These are phyloP conservation scores for Rapana venosa DNA, from an alignment of 2,888 invertebrate species.

Conservation along the genomic window DNA sequence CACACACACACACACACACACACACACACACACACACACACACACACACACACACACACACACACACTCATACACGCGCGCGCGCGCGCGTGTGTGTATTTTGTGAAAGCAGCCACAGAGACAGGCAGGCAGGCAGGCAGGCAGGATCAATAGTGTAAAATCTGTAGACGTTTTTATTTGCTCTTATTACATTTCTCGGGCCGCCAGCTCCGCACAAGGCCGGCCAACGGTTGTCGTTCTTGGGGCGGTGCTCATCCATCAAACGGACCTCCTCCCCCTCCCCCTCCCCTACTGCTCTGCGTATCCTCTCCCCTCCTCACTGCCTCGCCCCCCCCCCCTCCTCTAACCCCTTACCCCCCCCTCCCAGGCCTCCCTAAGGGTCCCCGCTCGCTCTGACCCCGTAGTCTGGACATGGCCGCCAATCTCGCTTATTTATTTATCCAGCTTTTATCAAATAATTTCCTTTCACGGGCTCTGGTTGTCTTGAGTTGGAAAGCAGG, in stretches of 20 bases:
- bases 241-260: conserved; percentile 42
- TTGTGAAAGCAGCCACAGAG: background rate
- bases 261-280: background rate
- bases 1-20: conserved; percentile 18
- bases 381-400: background rate
- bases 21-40: conserved; percentile 18
- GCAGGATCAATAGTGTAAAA: conserved; percentile 37
- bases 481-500: conserved; percentile 67
- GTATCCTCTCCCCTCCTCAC: background rate
- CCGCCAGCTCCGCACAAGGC: conserved; percentile 21
- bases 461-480: conserved; percentile 65
- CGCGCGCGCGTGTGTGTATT: background rate
- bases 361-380: background rate
- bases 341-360: background rate
- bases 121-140: background rate
- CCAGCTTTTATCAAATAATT: conserved; percentile 69
- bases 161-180: conserved; percentile 45
- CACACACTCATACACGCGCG: background rate
- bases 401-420: conserved; percentile 36
- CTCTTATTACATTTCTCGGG: conserved; percentile 44
- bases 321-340: background rate
- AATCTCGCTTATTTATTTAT: conserved; percentile 69
- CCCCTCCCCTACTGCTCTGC: background rate
- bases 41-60: conserved; percentile 12
- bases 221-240: conserved; percentile 21